phyloP scores from a whole-genome alignment of 2,797 vertebrate genomes.

The Eidolon dupreanum region DNA sequence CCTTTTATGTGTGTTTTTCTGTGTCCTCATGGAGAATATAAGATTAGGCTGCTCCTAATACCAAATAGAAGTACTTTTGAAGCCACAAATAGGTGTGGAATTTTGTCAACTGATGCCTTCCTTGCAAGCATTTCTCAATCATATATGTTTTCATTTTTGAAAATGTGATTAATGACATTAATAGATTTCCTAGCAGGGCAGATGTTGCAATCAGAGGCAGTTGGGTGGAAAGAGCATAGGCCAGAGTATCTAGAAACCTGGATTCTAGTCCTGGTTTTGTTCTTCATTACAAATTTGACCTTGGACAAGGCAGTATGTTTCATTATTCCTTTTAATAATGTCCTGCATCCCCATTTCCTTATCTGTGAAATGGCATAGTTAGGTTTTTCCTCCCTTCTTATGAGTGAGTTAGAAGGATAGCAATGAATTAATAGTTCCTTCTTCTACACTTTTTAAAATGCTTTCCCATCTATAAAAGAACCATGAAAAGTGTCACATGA shows the following conservation, averaged over 20 bases:
- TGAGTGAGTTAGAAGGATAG: not conserved
- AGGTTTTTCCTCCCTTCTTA: not conserved
- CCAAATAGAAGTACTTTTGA: not conserved
- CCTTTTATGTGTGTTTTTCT: slow-evolving; percentile 51
- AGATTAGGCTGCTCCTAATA: not conserved
- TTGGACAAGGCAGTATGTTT: not conserved
- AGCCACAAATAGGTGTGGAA: not conserved
- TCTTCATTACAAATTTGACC: not conserved
- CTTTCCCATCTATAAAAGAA: not conserved
- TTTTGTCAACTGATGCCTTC: not conserved
- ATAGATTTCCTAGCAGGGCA: not conserved
- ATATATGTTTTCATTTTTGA: slow-evolving; percentile 11
- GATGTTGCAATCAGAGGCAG: not conserved
- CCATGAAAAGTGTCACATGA: not conserved
- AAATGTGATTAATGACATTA: not conserved
- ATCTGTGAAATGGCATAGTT: not conserved
- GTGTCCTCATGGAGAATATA: not conserved
- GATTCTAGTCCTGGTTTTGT: not conserved
- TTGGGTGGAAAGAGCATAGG: not conserved
- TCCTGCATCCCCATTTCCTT: fast-evolving
- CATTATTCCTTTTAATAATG: not conserved
- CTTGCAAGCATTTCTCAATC: not conserved
- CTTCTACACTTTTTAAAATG: not conserved
- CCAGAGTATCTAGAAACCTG: not conserved
- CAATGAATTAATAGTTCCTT: not conserved